These are phyloP conservation scores for Alcedo quadribrachys DNA, from an alignment of 2,797 vertebrate genomes.

Conservation along the genomic window DNA sequence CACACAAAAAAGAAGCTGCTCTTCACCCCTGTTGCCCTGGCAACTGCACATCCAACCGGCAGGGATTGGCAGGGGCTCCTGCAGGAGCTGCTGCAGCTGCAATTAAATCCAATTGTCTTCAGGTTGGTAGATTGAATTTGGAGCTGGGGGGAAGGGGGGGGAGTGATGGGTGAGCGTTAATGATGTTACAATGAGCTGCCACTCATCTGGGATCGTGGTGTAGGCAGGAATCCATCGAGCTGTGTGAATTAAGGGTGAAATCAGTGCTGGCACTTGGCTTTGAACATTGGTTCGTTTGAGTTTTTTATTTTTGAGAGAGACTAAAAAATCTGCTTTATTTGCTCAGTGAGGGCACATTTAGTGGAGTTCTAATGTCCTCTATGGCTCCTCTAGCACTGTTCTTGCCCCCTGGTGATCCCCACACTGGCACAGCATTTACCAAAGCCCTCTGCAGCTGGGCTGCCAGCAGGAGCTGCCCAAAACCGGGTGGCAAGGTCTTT, in stretches of 20 bases:
- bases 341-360: background rate
- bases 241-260: background rate
- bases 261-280: background rate
- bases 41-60: conserved; percentile 16
- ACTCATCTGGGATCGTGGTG: background rate
- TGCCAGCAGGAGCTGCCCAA: background rate
- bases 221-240: background rate
- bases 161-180: background rate
- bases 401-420: background rate
- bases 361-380: background rate
- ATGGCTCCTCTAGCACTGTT: accelerated
- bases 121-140: background rate
- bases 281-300: background rate
- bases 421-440: background rate
- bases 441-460: accelerated
- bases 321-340: background rate
- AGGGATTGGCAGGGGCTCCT: background rate
- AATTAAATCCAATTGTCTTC: conserved; percentile 41
- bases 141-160: background rate
- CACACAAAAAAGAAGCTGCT: background rate
- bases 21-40: conserved; percentile 18
- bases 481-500: background rate
- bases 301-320: background rate
- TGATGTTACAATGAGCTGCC: background rate
- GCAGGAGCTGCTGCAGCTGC: background rate